phyloP scores from a whole-genome alignment of 2,888 invertebrate species.

The Bombyx huttoni region DNA sequence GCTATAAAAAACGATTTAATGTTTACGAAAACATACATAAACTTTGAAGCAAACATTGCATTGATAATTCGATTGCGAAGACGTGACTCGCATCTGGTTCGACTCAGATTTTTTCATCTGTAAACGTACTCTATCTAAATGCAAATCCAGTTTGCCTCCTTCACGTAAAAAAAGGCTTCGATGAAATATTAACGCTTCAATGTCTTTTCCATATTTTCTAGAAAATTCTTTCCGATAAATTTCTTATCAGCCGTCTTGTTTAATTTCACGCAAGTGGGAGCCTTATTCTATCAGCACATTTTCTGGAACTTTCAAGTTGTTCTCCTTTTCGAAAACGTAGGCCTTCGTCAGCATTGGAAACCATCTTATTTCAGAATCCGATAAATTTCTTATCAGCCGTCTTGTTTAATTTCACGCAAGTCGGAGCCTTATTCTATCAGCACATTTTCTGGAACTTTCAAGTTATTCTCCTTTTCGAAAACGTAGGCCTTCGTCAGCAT shows the following conservation, averaged over 20 bases:
- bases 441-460: conserved; percentile 23
- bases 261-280: conserved; percentile 34
- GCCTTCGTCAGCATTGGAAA: conserved; percentile 67
- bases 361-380: conserved; percentile 62
- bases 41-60: background rate
- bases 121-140: conserved; percentile 20
- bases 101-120: conserved; percentile 7
- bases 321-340: conserved; percentile 39
- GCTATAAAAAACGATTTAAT: background rate
- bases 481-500: conserved; percentile 62
- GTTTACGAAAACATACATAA: background rate
- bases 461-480: conserved; percentile 32
- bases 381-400: background rate
- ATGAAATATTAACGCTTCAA: conserved; percentile 9
- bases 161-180: conserved; percentile 13
- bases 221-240: conserved; percentile 5
- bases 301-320: conserved; percentile 31
- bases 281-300: conserved; percentile 29
- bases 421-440: conserved; percentile 35
- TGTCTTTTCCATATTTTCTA: conserved; percentile 1
- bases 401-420: conserved; percentile 27
- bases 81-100: conserved; percentile 3
- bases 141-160: conserved; percentile 20
- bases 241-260: conserved; percentile 3
- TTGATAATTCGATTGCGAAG: background rate